Conservation (phyloP, 2,113 vertebrate species). For the Eleginops maclovinus region DNA sequence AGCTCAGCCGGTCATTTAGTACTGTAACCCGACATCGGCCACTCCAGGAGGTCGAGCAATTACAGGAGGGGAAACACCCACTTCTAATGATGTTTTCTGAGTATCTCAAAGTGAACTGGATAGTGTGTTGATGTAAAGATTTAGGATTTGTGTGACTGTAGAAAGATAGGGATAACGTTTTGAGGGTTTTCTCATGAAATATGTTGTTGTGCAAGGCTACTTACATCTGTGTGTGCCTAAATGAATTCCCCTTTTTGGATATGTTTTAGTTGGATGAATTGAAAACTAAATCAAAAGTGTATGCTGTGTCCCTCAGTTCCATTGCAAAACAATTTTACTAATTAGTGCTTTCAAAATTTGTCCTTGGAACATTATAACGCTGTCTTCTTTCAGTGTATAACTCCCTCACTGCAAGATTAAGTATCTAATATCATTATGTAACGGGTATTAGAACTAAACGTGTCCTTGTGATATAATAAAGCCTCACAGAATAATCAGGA, state of each 20-base stretch:
- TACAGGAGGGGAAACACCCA: constrained; percentile 31
- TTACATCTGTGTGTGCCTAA: neutral
- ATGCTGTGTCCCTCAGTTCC: constrained; percentile 1
- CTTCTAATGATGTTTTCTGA: constrained; percentile 24
- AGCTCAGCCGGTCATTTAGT: constrained; percentile 52
- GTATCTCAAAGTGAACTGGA: constrained; percentile 41
- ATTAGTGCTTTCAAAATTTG: constrained; percentile 26
- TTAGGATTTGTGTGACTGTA: constrained; percentile 22
- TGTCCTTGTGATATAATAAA: constrained; percentile 49
- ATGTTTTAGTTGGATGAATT: neutral
- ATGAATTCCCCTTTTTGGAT: constrained; percentile 5
- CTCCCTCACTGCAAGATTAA: constrained; percentile 39
- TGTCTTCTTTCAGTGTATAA: constrained; percentile 44
- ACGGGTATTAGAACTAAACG: constrained; percentile 41
- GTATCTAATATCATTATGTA: constrained; percentile 57
- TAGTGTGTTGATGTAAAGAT: constrained; percentile 47
- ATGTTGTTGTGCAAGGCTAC: neutral
- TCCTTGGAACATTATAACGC: constrained; percentile 14
- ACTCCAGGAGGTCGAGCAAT: constrained; percentile 47
- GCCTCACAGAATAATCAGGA: constrained; percentile 8
- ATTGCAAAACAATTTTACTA: constrained; percentile 8
- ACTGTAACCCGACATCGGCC: constrained; percentile 59
- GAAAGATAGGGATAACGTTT: constrained; percentile 10
- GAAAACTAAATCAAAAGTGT: neutral
- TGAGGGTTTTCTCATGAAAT: constrained; percentile 23